Conservation (phyloP, 2,113 vertebrate genomes). For the Pardalotus punctatus region DNA sequence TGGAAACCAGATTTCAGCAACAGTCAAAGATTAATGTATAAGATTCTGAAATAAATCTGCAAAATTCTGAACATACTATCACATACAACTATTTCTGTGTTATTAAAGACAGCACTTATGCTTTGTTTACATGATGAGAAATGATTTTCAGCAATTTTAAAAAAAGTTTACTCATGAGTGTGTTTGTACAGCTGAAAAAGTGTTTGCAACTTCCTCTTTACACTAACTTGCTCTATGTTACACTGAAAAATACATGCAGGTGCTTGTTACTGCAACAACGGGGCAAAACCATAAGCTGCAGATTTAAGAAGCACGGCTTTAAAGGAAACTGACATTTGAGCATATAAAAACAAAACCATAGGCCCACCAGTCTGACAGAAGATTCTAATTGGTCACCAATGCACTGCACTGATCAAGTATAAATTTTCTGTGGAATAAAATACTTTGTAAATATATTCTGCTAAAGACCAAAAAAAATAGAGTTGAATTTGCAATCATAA, state of each 20-base stretch:
- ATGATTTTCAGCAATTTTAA: background rate
- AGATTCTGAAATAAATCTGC: background rate
- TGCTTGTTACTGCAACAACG: background rate
- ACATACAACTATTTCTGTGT: background rate
- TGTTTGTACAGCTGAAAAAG: background rate
- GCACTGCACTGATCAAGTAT: background rate
- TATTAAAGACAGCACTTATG: background rate
- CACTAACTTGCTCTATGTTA: background rate
- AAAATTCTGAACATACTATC: background rate
- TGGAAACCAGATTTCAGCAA: background rate
- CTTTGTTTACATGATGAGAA: background rate
- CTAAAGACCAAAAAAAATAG: background rate
- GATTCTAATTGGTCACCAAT: background rate
- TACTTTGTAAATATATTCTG: background rate
- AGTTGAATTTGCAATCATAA: background rate
- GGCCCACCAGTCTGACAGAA: background rate
- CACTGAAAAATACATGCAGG: background rate
- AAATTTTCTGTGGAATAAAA: background rate
- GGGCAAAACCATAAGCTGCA: background rate
- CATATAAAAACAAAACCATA: background rate
- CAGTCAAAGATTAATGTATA: fast-evolving
- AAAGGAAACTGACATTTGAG: background rate
- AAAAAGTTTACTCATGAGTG: fast-evolving
- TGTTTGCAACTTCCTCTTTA: background rate
- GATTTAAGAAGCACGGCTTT: background rate